These are phyloP conservation scores for Melolontha melolontha DNA, from an alignment of 2,888 invertebrate genomes.

Conservation along the genomic window DNA sequence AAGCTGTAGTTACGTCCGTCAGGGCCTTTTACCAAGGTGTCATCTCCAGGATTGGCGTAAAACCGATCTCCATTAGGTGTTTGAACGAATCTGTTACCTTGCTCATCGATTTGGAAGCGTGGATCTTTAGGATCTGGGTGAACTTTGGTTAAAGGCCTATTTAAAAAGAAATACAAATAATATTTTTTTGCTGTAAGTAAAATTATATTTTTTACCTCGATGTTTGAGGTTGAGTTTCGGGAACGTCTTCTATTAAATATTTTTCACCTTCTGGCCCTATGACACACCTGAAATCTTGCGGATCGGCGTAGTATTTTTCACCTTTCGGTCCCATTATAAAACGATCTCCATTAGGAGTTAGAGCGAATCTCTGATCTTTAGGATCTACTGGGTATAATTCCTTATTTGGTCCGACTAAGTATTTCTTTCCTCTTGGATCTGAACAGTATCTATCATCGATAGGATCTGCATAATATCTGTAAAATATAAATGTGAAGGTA, in stretches of 20 bases:
- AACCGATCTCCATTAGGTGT: constrained; percentile 26
- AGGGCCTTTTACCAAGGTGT: constrained; percentile 32
- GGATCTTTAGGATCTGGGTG: constrained; percentile 27
- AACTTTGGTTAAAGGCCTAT: constrained; percentile 4
- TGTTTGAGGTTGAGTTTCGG: constrained; percentile 20
- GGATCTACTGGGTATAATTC: constrained; percentile 40
- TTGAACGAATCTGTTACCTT: constrained; percentile 35
- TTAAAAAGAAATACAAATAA: background rate
- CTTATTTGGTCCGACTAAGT: constrained; percentile 33
- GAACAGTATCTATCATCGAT: constrained; percentile 36
- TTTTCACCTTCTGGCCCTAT: constrained; percentile 38
- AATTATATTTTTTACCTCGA: constrained; percentile 16
- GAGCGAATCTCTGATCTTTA: constrained; percentile 31
- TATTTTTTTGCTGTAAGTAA: too few relatives aligned
- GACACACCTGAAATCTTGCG: constrained; percentile 29
- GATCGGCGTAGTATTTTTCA: constrained; percentile 41
- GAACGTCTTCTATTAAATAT: constrained; percentile 15
- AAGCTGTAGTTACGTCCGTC: constrained; percentile 40
- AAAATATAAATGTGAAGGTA: background rate
- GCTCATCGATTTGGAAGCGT: constrained; percentile 28
- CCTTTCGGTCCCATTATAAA: constrained; percentile 43
- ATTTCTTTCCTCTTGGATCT: constrained; percentile 27
- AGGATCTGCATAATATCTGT: constrained; percentile 36
- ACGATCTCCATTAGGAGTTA: constrained; percentile 33
- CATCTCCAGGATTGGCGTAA: constrained; percentile 39